Evolutionary conservation across 2,797 vertebrate genomes (phyloP), one percentile per base, ranked within the genome.

Genomic region (Neomorphus geoffroyi): DNA sequence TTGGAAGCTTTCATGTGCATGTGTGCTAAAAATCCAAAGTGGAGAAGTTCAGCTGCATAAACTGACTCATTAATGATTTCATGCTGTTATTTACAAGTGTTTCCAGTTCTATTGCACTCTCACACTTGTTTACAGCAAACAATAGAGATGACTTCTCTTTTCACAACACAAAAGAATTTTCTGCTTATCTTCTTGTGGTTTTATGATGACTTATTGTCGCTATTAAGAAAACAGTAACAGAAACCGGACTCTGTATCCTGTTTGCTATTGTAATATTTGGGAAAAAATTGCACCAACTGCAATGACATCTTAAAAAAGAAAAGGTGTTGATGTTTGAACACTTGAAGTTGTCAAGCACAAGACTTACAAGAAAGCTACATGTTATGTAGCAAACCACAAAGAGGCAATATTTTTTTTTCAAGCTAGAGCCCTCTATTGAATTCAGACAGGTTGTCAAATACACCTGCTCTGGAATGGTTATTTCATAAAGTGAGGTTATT

Each of bases 231-330:
- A 97, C 84, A 97, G 96, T 96, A 97, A 96, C 90, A 96, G 95
- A 97, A 98, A 96, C 96, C 86, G 95, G 96, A 98, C 94, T 96
- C 83, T 96, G 80, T 86, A 97, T 98, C 97, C 97, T 98, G 97
- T 94, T 97, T 94, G 93, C 96, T 88, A 96, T 84, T 98, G 97
- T 97, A 94, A 83, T 91, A 93, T 90, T 85, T 94, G 77, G 89
- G 90, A 95, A 75, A 90, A 94, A 93, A 88, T 4, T 74, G 84
- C 66, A 88, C 74, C 84, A 53, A 89, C 87, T 96, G 94, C 83
- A 92, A 30, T 77, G 88, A 93, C 64, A 93, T 83, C 89, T 96
- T 91, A 84, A 90, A 73, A 93, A 72, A 94, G 39, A 89, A 96
- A 96, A 96, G 81, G 83, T 91, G 64, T 37, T 92, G 77, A 94